Conservation (phyloP, 2,113 vertebrate genomes). For the Micromys minutus region DNA sequence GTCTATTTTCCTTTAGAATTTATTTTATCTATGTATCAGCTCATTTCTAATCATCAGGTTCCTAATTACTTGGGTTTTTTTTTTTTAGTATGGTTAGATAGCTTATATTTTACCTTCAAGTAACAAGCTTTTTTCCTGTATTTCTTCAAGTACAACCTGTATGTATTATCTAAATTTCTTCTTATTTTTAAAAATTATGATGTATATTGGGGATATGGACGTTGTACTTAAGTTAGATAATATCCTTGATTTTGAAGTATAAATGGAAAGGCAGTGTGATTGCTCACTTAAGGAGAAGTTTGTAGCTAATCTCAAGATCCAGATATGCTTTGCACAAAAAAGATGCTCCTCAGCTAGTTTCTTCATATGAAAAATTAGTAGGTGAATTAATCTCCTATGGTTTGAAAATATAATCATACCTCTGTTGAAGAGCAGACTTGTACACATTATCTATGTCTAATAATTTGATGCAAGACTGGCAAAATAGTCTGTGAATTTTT, state of each 20-base stretch:
- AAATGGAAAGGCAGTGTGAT: neutral
- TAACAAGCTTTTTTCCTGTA: neutral
- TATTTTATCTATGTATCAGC: neutral
- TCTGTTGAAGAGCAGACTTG: neutral
- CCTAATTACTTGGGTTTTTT: neutral
- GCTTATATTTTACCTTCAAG: neutral
- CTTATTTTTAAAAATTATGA: neutral
- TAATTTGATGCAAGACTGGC: neutral
- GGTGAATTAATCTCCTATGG: neutral
- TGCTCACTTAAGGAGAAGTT: neutral
- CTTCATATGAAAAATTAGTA: neutral
- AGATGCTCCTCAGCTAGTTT: neutral
- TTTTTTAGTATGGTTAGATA: neutral
- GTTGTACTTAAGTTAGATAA: neutral
- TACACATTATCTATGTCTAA: neutral
- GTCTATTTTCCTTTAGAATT: neutral
- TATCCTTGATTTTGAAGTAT: neutral
- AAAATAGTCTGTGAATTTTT: constrained; percentile 38
- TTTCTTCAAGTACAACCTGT: neutral
- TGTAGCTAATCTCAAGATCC: neutral
- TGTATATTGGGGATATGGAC: neutral
- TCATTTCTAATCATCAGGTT: neutral
- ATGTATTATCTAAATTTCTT: neutral
- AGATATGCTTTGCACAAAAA: neutral
- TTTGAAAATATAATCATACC: constrained; percentile 20